phyloP scores from a whole-genome alignment of 2,113 vertebrate genomes.

The Eira barbara region DNA sequence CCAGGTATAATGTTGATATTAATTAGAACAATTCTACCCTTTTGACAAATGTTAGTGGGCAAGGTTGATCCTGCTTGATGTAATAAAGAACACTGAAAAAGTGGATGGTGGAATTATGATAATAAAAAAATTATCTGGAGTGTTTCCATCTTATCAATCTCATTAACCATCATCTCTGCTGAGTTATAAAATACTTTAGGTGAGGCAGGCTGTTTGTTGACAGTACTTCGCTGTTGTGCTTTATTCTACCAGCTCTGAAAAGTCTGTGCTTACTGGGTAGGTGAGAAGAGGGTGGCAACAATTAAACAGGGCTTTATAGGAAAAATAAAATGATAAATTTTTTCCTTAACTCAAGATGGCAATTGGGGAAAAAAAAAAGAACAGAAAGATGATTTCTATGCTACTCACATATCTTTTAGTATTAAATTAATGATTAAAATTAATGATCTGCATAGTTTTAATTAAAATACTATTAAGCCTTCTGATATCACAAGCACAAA shows the following conservation, averaged over 20 bases:
- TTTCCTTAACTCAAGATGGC: not conserved
- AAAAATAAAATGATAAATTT: not conserved
- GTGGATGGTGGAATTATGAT: not conserved
- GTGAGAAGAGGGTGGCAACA: not conserved
- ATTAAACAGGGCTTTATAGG: not conserved
- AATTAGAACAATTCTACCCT: slow-evolving; percentile 18
- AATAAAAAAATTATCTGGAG: slow-evolving; percentile 21
- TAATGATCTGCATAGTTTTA: slow-evolving; percentile 67
- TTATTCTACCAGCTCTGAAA: not conserved
- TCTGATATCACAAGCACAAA: slow-evolving; percentile 31
- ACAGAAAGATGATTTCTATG: not conserved
- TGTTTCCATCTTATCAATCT: slow-evolving; percentile 42
- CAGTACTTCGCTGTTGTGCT: not conserved
- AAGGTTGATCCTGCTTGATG: not conserved
- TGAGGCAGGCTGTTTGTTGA: slow-evolving; percentile 43
- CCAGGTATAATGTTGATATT: not conserved
- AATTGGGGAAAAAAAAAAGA: not conserved
- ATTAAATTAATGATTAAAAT: slow-evolving; percentile 56
- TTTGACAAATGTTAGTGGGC: slow-evolving; percentile 22
- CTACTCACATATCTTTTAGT: slow-evolving; percentile 24
- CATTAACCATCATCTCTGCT: slow-evolving; percentile 50
- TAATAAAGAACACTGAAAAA: slow-evolving; percentile 5
- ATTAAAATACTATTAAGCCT: slow-evolving; percentile 45
- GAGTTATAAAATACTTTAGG: slow-evolving; percentile 26
- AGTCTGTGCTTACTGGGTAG: not conserved